phyloP scores from a whole-genome alignment of 2,888 invertebrate genomes.

The Nephrotoma appendiculata region DNA sequence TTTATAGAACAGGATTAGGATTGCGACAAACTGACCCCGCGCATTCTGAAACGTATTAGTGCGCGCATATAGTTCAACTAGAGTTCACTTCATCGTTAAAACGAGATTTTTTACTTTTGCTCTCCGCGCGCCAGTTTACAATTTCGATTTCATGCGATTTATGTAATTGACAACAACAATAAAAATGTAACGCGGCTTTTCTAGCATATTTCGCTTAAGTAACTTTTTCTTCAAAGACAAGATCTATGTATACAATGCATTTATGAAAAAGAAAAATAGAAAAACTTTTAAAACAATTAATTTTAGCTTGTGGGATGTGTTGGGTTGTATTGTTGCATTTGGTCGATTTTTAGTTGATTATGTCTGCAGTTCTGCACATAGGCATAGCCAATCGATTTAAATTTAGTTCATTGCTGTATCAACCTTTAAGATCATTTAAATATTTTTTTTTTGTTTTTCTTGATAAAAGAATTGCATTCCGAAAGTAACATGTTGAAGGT shows the following conservation, averaged over 20 bases:
- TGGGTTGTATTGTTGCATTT: not conserved
- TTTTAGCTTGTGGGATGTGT: not conserved
- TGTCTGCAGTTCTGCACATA: not conserved
- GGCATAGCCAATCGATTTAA: not conserved
- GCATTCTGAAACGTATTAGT: not conserved
- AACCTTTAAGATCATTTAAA: not conserved
- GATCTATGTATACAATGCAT: not conserved
- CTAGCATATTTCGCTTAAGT: not conserved
- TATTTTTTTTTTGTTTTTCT: not conserved
- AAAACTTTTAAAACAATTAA: not conserved
- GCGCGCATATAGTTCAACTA: not conserved
- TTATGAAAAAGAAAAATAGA: not conserved
- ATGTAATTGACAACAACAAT: not conserved
- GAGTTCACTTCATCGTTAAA: not conserved
- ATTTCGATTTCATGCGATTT: not conserved
- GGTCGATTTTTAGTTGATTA: not conserved
- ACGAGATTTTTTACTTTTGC: too few relatives aligned
- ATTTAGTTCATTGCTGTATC: not conserved
- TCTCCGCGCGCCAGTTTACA: too few relatives aligned
- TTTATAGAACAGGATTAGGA: not conserved
- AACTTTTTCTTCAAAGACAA: not conserved
- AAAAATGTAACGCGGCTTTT: not conserved
- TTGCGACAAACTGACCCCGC: not conserved
- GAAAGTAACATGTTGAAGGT: not conserved
- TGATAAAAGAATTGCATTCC: not conserved